Evolutionary conservation across 1,140 invertebrate genomes (phyloP).

Genomic region (Tigriopus japonicus): DNA sequence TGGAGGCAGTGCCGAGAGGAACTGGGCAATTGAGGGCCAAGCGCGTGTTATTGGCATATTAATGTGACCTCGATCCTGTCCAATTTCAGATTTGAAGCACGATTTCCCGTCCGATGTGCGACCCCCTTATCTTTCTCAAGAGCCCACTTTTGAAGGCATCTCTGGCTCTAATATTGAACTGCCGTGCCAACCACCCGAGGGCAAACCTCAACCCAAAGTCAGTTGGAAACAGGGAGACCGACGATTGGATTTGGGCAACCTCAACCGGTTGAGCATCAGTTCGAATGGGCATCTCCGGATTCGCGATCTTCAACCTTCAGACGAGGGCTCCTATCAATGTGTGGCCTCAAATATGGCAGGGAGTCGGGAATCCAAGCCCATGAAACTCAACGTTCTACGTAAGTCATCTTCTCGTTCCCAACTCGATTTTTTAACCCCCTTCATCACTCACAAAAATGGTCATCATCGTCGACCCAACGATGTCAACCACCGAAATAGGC

Average conservation of each 20-base stretch:
- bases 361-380: background rate
- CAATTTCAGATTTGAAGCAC: conserved; percentile 27
- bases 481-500: too few species aligned
- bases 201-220: conserved; percentile 27
- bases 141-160: conserved; percentile 19
- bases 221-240: background rate
- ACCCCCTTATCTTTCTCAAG: conserved; percentile 14
- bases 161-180: conserved; percentile 28
- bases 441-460: too few species aligned
- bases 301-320: background rate
- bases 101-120: conserved; percentile 27
- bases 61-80: background rate
- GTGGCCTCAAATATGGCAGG: background rate
- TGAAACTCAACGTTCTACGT: background rate
- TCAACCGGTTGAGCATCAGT: background rate
- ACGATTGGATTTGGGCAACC: background rate
- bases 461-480: too few species aligned
- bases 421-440: too few species aligned
- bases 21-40: too few species aligned
- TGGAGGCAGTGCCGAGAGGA: too few species aligned
- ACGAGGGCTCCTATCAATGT: conserved; percentile 1
- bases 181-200: conserved; percentile 30
- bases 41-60: too few species aligned
- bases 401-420: too few species aligned
- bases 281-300: background rate